phyloP scores from a whole-genome alignment of 2,888 invertebrate species.

The Hypomecis punctinalis region DNA sequence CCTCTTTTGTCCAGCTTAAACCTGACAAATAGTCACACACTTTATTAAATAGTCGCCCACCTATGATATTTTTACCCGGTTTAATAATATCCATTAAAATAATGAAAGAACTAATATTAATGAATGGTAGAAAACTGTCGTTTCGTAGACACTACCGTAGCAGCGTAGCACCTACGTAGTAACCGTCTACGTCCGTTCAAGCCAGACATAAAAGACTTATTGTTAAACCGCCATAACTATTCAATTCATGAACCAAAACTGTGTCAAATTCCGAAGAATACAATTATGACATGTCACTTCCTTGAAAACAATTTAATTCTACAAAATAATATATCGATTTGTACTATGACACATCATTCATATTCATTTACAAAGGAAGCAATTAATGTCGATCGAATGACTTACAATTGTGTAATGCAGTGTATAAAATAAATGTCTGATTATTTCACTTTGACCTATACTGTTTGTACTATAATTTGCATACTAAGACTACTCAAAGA shows the following conservation, averaged over 20 bases:
- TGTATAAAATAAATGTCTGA: no score
- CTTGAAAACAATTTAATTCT: neutral
- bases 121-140: no score
- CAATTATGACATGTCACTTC: slow-evolving; percentile 2
- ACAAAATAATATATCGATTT: neutral
- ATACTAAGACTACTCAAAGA: no score
- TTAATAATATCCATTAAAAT: no score
- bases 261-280: slow-evolving; percentile 8
- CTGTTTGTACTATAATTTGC: no score
- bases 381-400: neutral
- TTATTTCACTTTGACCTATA: no score
- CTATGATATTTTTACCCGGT: no score
- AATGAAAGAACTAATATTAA: no score
- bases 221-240: slow-evolving; percentile 2
- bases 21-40: no score
- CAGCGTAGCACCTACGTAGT: slow-evolving; percentile 40
- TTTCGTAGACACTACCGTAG: slow-evolving; percentile 21
- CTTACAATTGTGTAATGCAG: no score
- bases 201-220: neutral
- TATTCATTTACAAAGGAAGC: neutral
- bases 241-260: slow-evolving; percentile 3
- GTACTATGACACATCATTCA: neutral
- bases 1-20: no score
- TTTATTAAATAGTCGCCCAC: no score
- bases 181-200: slow-evolving; percentile 7